These are phyloP conservation scores for Scolopax mira DNA, from an alignment of 2,113 vertebrate species.

Conservation along the genomic window DNA sequence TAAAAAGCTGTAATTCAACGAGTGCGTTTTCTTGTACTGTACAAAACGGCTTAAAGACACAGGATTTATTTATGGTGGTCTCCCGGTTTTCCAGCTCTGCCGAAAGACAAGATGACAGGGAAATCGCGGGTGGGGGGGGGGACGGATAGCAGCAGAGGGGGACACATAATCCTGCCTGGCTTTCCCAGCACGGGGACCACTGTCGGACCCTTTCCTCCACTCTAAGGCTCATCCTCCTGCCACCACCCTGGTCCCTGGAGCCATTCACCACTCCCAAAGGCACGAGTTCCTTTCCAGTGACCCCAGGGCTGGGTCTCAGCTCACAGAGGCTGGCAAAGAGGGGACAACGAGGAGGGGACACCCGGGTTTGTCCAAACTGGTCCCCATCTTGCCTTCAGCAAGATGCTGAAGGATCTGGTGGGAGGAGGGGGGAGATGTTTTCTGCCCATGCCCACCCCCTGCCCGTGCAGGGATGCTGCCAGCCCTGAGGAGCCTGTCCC, in stretches of 20 bases:
- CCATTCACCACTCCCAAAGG: not conserved
- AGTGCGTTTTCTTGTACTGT: conserved; percentile 66
- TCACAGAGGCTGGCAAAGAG: not conserved
- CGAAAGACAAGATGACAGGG: conserved; percentile 7
- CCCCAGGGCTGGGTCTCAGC: not conserved
- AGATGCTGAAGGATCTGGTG: not conserved
- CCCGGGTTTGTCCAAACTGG: not conserved
- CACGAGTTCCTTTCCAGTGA: not conserved
- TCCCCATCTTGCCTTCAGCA: not conserved
- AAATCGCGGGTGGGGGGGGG: not conserved
- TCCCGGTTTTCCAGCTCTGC: not conserved
- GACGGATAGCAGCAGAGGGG: not conserved
- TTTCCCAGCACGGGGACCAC: not conserved
- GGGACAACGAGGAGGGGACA: not conserved
- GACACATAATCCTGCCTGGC: not conserved
- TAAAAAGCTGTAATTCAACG: conserved; percentile 76
- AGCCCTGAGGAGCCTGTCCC: not conserved
- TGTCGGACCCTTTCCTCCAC: not conserved
- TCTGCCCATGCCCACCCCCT: not conserved
- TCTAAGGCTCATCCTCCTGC: not conserved
- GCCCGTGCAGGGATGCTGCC: not conserved
- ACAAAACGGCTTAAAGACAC: conserved; percentile 66
- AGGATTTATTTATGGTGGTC: conserved; percentile 62
- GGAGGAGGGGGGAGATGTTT: not conserved
- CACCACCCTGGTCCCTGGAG: not conserved